Evolutionary conservation across 35 echinoderm and acorn worm species (phyloP), one percentile per base, ranked within the genome.

Genomic region (Anneissia japonica): DNA sequence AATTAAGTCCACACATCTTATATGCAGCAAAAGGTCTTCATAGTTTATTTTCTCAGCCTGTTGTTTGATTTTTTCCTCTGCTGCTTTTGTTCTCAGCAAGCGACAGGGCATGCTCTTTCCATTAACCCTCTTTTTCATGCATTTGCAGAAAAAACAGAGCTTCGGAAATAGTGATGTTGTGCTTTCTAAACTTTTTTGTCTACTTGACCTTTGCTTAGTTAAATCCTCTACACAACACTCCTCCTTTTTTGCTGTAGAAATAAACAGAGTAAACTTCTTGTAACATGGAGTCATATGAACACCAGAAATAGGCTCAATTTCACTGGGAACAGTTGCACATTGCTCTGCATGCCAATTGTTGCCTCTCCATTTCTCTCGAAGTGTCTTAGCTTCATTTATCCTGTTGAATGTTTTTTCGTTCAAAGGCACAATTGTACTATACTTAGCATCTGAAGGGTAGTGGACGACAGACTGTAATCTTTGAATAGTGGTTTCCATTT

Each of bases 311-410:
- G 77, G 26, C 77, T 79, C 0, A 35, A 79, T 79, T 79, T 79
- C 77, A 36, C 34, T 79, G 77, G 77, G 77, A 35, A 79, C 33
- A 79, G 77, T 79, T 21, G 77, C 34, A 35, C 77, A 79, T 79
- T 79, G 77, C 38, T 79, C 77, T 79, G 28, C 77, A 79, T 79
- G 77, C 31, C 77, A 79, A 79, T 79, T 79, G 33, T 79, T 32
- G 77, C 77, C 77, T 79, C 38, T 79, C 77, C 77, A 79, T 79
- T 79, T 79, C 77, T 79, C 77, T 79, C 77, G 34, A 36, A 79
- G 17, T 79, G 34, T 32, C 77, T 79, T 79, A 21, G 77, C 77
- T 79, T 79, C 77, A 79, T 34, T 79, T 79, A 79, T 79, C 34
- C 77, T 79, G 77, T 6, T 38, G 38, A 79, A 79, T 32, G 77